Evolutionary conservation across 2,797 vertebrate species (phyloP).

Genomic region (Clarias fuscus): DNA sequence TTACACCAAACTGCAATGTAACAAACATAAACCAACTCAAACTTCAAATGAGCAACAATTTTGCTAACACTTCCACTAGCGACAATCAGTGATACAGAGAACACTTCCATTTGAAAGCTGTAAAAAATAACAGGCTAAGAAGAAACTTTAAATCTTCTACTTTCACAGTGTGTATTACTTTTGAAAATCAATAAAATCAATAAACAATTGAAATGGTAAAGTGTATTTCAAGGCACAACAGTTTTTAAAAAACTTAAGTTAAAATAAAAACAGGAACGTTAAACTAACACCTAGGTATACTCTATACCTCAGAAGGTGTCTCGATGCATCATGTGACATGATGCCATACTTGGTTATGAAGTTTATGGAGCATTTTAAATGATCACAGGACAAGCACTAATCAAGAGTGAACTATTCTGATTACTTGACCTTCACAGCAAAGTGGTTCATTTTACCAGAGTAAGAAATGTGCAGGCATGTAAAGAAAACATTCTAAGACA

Average conservation of each 20-base stretch:
- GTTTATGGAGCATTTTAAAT: neutral
- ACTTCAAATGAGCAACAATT: constrained; percentile 2
- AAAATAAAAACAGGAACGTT: constrained; percentile 22
- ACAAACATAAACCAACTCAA: neutral
- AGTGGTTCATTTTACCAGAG: constrained; percentile 34
- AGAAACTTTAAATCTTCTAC: constrained; percentile 14
- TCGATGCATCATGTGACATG: neutral
- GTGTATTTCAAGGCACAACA: constrained; percentile 43
- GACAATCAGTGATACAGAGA: neutral
- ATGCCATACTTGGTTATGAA: constrained; percentile 10
- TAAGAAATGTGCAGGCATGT: constrained; percentile 4
- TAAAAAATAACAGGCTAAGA: neutral
- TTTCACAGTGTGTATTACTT: constrained; percentile 35
- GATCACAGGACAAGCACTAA: constrained; percentile 2
- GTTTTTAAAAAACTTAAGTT: neutral
- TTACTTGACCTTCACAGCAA: constrained; percentile 27
- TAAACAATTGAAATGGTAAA: constrained; percentile 5
- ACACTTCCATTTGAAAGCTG: constrained; percentile 26
- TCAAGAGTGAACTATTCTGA: constrained; percentile 3
- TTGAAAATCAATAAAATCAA: constrained; percentile 22
- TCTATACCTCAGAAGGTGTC: neutral
- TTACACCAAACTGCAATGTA: constrained; percentile 8
- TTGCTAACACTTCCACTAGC: neutral
- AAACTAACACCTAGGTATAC: neutral
- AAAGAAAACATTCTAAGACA: constrained; percentile 19